Conservation (phyloP, 1,140 invertebrate genomes). For the Lamellibrachia luymesi region DNA sequence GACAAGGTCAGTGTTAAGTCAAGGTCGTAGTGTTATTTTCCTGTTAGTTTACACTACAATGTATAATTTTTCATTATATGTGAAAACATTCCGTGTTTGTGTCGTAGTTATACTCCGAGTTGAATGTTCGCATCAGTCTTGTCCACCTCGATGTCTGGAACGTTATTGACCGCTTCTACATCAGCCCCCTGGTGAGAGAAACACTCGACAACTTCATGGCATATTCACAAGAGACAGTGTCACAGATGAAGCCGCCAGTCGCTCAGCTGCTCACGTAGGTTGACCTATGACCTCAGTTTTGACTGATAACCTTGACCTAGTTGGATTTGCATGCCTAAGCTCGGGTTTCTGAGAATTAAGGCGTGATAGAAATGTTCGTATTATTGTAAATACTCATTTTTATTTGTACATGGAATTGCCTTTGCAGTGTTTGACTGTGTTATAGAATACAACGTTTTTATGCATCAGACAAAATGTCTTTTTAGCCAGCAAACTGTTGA, state of each 20-base stretch:
- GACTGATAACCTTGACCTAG: background rate
- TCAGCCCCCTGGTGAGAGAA: background rate
- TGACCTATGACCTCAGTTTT: background rate
- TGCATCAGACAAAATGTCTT: background rate
- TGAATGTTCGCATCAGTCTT: background rate
- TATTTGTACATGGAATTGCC: background rate
- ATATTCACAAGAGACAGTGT: conserved; percentile 12
- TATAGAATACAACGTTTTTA: background rate
- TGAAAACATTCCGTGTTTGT: background rate
- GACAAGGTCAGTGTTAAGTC: background rate
- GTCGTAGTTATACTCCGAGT: background rate
- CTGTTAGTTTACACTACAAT: too few species aligned
- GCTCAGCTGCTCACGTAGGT: conserved; percentile 26
- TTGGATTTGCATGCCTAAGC: background rate
- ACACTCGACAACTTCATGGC: background rate
- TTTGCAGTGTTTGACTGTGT: background rate
- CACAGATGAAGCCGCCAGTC: conserved; percentile 15
- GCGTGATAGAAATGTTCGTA: too few species aligned
- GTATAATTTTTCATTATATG: too few species aligned
- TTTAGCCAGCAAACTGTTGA: background rate
- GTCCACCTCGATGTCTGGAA: conserved; percentile 19
- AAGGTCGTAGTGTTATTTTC: background rate
- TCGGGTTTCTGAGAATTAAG: too few species aligned
- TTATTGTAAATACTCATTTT: background rate
- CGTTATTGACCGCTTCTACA: background rate